Conservation (phyloP, 2,888 invertebrate species). For the Hofmannophila pseudospretella region DNA sequence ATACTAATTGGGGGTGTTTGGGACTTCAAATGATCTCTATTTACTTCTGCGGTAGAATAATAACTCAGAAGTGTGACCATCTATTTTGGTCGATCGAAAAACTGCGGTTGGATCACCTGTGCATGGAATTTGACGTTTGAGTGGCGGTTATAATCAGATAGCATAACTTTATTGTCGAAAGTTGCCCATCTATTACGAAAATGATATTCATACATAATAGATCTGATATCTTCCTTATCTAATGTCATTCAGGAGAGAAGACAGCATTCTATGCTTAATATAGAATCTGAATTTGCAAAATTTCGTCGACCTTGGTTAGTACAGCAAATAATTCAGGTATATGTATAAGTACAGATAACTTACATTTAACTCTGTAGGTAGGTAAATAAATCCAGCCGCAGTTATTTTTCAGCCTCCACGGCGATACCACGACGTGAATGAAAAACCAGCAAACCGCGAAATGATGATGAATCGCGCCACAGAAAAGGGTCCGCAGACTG, state of each 20-base stretch:
- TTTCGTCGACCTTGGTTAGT: not conserved
- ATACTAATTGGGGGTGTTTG: conserved; percentile 71
- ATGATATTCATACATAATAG: no score
- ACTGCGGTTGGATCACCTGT: no score
- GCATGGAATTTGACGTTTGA: no score
- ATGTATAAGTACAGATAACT: not conserved
- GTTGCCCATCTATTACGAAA: no score
- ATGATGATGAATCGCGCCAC: conserved; percentile 74
- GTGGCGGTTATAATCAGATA: no score
- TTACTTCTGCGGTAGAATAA: conserved; percentile 24
- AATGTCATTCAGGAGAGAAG: no score
- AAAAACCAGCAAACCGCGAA: conserved; percentile 75
- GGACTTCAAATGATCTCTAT: conserved; percentile 53
- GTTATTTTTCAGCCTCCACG: conserved; percentile 34
- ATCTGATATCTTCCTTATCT: no score
- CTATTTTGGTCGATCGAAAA: no score
- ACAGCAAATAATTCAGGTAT: not conserved
- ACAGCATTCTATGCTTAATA: no score
- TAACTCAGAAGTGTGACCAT: no score
- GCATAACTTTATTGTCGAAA: no score
- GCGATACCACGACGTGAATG: conserved; percentile 56
- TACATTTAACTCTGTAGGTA: conserved; percentile 17
- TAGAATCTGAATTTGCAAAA: no score
- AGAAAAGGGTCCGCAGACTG: conserved; percentile 59
- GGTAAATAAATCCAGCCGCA: conserved; percentile 28